Evolutionary conservation across 2,888 invertebrate species (phyloP), one percentile per base, ranked within the genome.

Genomic region (Lathronympha strigana): DNA sequence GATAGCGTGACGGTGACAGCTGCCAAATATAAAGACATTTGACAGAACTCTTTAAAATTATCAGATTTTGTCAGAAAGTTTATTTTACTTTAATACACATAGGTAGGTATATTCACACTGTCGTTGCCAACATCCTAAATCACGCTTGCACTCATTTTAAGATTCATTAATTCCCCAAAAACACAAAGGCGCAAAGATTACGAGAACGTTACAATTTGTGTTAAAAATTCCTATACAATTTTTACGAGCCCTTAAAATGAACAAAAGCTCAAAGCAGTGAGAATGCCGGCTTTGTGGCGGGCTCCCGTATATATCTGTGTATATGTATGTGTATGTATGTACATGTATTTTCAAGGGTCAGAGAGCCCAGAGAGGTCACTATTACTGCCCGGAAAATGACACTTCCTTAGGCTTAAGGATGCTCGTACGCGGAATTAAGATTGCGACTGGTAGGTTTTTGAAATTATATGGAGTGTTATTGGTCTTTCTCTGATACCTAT

Each of bases 231-330:
- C 19, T 49, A 63, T 54, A 62, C 25, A 55, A 38, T 58, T 64
- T 64, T 64, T 64, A 64, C 58, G 58, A 58, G 40, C 64, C 51
- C 64, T 64, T 58, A 64, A 53, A 63, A 19, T 36, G 64, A 58
- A 64, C 64, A 64, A 64, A 64, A 58, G 64, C 55, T 36, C 43
- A 63, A 64, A 64, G 64, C 64, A 64, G 36, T 64, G 58, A 51
- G 51, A 33, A 38, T 21, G 25, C 17, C 33, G 62, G 53, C 64
- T 64, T 57, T 51, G 57, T 51, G 50, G 43, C 28, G 36, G 9
- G 45, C 23, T 5, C 9, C 5, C 23, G 23, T 23, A 23, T 11
- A 13, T 47, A 23, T 23, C 45, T 23, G 45, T 47, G n/a, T 47
- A 21, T 9, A 8, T 45, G 45, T 23, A 17, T 50, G 25, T n/a